Conservation (phyloP, 2,888 invertebrate species). For the Caenorhabditis sp. region DNA sequence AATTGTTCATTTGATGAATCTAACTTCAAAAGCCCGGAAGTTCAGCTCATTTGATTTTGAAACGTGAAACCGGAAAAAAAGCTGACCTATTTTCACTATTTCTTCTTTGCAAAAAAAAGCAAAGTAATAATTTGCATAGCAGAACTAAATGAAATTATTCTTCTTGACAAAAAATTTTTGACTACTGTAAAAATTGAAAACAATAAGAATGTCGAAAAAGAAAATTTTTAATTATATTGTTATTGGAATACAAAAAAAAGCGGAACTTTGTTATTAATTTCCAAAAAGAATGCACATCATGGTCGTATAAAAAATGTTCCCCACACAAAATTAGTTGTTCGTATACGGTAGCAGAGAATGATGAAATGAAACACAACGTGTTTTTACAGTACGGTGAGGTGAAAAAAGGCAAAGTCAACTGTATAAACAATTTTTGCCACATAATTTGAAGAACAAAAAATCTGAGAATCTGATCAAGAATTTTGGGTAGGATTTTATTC, state of each 20-base stretch:
- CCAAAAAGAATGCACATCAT: not conserved
- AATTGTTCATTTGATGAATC: not conserved
- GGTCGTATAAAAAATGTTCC: too few relatives aligned
- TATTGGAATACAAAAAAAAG: not conserved
- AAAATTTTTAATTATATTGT: not conserved
- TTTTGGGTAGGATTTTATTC: too few relatives aligned
- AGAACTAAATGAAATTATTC: not conserved
- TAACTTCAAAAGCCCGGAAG: conserved; percentile 17
- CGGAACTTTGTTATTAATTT: not conserved
- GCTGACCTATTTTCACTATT: not conserved
- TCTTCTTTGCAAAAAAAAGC: not conserved
- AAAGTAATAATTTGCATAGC: not conserved
- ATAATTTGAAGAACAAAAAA: too few relatives aligned
- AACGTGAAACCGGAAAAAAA: not conserved
- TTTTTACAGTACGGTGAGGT: too few relatives aligned
- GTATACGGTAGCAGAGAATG: not conserved
- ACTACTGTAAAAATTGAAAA: not conserved
- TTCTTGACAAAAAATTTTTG: too few relatives aligned
- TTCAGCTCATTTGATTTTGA: conserved; percentile 10
- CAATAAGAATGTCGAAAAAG: not conserved
- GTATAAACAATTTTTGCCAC: too few relatives aligned
- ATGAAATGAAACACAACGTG: not conserved
- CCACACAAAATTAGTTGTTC: not conserved
- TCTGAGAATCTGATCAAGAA: too few relatives aligned
- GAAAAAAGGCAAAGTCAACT: too few relatives aligned